Evolutionary conservation across 2,113 vertebrate genomes (phyloP).

Genomic region (Passerina amoena): DNA sequence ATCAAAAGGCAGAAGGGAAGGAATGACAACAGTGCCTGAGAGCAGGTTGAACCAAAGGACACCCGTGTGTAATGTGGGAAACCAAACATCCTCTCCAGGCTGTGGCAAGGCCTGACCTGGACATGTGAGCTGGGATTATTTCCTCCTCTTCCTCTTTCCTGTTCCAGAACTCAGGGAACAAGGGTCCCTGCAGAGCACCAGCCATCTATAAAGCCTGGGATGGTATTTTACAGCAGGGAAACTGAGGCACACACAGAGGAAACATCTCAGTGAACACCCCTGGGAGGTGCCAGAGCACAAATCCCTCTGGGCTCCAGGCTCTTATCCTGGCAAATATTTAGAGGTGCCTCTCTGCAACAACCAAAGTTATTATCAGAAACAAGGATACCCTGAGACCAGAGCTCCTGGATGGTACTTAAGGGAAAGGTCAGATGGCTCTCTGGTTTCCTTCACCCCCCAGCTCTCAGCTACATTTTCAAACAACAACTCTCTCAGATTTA

Average conservation of each 20-base stretch:
- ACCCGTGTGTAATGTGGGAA: fast-evolving
- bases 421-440: background rate
- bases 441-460: background rate
- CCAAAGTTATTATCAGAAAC: background rate
- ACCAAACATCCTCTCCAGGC: background rate
- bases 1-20: background rate
- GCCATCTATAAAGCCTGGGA: background rate
- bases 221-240: background rate
- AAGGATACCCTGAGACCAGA: background rate
- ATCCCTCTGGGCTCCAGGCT: background rate
- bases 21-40: background rate
- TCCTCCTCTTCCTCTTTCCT: background rate
- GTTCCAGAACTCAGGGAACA: background rate
- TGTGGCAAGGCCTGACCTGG: background rate
- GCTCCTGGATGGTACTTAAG: background rate
- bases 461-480: background rate
- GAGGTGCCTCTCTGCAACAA: background rate
- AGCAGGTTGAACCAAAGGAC: background rate
- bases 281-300: background rate
- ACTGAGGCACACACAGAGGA: background rate
- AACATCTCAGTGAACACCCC: background rate
- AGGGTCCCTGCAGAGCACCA: background rate
- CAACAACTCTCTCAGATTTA: background rate
- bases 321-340: background rate
- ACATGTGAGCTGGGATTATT: background rate